A percentile compares a stretch with the other conserved stretches of the same genome.
Conservation (phyloP, 2,113 vertebrate genomes). For the Ptilonorhynchus violaceus region DNA sequence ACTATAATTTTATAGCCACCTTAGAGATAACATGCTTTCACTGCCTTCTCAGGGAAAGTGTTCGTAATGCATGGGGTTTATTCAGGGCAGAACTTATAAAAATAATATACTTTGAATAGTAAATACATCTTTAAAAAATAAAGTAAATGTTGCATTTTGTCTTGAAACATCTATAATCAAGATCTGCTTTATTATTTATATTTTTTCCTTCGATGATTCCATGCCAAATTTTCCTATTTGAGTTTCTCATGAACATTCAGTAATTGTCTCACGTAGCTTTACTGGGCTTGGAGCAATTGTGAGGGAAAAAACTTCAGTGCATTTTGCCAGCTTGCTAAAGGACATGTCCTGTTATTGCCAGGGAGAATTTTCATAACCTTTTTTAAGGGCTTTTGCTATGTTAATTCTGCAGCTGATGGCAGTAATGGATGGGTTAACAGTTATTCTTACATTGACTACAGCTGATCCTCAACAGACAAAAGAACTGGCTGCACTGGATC, state of each 20-base stretch:
- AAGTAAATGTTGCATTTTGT: neutral
- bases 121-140: neutral
- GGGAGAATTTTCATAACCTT: neutral
- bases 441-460: neutral
- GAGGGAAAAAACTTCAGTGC: neutral
- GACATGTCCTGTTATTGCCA: neutral
- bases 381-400: neutral
- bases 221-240: neutral
- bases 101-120: neutral
- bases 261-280: neutral
- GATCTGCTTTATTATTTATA: neutral
- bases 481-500: neutral
- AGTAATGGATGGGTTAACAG: neutral
- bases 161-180: neutral
- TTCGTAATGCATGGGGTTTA: neutral
- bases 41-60: neutral
- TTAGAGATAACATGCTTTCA: slow-evolving; percentile 15
- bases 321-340: neutral
- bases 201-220: neutral
- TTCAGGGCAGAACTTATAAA: neutral
- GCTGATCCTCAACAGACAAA: neutral
- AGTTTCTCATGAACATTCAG: neutral
- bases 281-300: neutral
- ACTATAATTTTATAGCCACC: slow-evolving; percentile 1
- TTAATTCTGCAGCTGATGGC: neutral